phyloP scores from a whole-genome alignment of 2,888 invertebrate species.

The Blastobasis adustella region DNA sequence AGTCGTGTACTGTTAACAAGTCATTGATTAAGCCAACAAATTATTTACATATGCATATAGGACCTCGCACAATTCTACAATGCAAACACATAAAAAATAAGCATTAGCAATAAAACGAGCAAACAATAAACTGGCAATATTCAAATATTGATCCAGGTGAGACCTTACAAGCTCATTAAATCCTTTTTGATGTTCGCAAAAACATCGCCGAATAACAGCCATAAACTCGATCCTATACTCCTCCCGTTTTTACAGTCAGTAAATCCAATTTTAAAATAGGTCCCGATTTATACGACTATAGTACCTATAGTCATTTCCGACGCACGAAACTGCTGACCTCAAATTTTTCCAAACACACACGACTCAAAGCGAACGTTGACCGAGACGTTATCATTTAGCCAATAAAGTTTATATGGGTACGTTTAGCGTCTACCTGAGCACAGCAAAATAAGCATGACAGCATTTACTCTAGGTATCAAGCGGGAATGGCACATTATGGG shows the following conservation, averaged over 20 bases:
- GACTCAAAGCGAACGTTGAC: too few relatives aligned
- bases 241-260: conserved; percentile 28
- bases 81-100: background rate
- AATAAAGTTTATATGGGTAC: too few relatives aligned
- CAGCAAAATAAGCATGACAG: too few relatives aligned
- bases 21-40: too few relatives aligned
- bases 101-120: background rate
- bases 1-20: too few relatives aligned
- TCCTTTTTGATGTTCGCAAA: conserved; percentile 21
- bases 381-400: too few relatives aligned
- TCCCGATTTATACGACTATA: conserved; percentile 16
- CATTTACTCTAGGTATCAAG: too few relatives aligned
- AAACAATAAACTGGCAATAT: background rate
- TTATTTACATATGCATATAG: too few relatives aligned
- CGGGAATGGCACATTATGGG: too few relatives aligned
- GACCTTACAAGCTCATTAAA: conserved; percentile 29
- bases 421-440: too few relatives aligned
- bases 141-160: conserved; percentile 17
- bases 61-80: too few relatives aligned
- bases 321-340: background rate
- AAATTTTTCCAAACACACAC: background rate
- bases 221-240: conserved; percentile 29
- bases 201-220: conserved; percentile 20
- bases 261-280: conserved; percentile 37
- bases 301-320: background rate